A percentile compares a stretch with the other conserved stretches of the same genome.
These are phyloP conservation scores for Myrmecophaga tridactyla DNA, from an alignment of 2,113 vertebrate genomes.

Conservation along the genomic window DNA sequence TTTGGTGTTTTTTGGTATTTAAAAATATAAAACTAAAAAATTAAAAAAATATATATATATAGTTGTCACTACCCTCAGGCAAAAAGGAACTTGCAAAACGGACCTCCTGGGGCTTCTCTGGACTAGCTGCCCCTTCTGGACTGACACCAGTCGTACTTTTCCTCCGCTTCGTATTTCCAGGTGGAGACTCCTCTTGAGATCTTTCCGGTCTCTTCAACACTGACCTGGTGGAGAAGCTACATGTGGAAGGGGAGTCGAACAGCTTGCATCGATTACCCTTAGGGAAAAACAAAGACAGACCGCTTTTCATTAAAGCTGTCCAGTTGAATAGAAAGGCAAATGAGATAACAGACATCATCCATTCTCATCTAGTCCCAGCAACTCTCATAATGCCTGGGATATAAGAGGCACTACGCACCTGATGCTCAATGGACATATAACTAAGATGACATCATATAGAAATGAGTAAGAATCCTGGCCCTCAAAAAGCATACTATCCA, in stretches of 20 bases:
- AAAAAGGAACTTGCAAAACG: not conserved
- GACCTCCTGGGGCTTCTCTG: constrained; percentile 55
- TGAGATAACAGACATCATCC: not conserved
- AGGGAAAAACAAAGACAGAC: fast-evolving
- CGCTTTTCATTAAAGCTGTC: not conserved
- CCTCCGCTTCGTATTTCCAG: constrained; percentile 88
- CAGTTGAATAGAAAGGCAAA: not conserved
- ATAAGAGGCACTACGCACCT: no score
- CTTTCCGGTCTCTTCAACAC: constrained; percentile 88
- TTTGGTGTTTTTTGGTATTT: no score
- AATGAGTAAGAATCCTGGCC: no score
- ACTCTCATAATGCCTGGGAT: no score
- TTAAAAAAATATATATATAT: no score
- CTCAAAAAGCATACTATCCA: no score
- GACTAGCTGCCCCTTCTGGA: not conserved
- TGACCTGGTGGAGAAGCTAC: constrained; percentile 67
- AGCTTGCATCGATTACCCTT: constrained; percentile 74
- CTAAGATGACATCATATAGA: no score
- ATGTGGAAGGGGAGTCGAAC: constrained; percentile 85
- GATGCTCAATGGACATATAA: no score
- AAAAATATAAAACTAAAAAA: no score
- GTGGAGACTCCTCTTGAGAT: constrained; percentile 85
- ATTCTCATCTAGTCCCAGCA: not conserved
- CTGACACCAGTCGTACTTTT: constrained; percentile 82
- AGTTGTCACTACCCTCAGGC: not conserved